Base-by-base conservation (phyloP, 2,888 invertebrate genomes). In the Nineta flava region DNA sequence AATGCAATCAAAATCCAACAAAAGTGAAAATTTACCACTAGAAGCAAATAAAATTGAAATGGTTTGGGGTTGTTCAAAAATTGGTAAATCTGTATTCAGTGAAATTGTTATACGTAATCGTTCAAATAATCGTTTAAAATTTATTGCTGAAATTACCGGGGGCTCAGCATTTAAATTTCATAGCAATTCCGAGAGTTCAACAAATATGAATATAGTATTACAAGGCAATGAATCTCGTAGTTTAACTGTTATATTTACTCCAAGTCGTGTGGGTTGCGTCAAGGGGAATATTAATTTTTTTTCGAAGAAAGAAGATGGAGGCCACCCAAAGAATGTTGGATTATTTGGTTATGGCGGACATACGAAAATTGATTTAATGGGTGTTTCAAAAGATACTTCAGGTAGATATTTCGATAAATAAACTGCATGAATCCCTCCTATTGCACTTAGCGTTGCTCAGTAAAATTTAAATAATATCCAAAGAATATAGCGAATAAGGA, bases 331-430 rank as follows among this genome's bases (percentile, higher is more conserved):
- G 26, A 34, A 32, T 12, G 40, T 41, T 9, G 16, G 47, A 58
- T 61, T 80, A 7, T 76, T 67, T 57, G 79, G 75, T 2, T 78
- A 76, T 55, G 79, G 79, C 2, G 79, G 79, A 1, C 68, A 68
- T 55, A 68, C 71, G 1, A 70, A 65, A 54, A 60, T 77, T 1
- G 68, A 72, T 47, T 64, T 74, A 12, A 65, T 66, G 16, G 70
- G 71, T 51, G 63, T 75, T 12, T 65, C 69, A 1, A 72, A 73
- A 57, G 78, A 77, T 46, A 72, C 73, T 0, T 68, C 71, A 2
- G 76, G 76, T 3, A 70, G 4, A 7, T 26, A 26, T 26, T 26
- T 26, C 19, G 5, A 19, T 19, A 19, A 19, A 19, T 3, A 19
- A 19, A 3, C 5, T 19, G 3, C 7, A 26, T 26, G 26, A 26